Evolutionary conservation across 1,140 invertebrate genomes (phyloP).

Genomic region (Periplaneta americana): DNA sequence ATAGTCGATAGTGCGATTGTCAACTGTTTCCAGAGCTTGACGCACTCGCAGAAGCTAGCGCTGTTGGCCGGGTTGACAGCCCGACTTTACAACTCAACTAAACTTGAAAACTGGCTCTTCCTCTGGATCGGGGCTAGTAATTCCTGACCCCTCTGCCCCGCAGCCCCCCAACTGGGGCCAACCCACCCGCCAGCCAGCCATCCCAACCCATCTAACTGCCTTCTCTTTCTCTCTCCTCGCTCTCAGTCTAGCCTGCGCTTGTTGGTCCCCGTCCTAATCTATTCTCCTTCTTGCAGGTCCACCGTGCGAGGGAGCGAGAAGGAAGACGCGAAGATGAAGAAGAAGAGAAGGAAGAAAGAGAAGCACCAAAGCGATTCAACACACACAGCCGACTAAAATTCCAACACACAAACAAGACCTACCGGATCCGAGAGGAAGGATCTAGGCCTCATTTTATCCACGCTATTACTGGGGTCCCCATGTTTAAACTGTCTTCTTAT

Average conservation of each 20-base stretch:
- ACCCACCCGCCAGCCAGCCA: background rate
- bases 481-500: conserved; percentile 8
- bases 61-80: background rate
- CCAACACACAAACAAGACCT: conserved; percentile 2
- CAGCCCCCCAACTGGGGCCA: background rate
- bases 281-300: background rate
- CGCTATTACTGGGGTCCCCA: background rate
- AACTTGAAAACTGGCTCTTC: conserved; percentile 7
- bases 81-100: conserved; percentile 16
- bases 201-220: background rate
- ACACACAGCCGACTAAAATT: conserved; percentile 5
- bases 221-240: background rate
- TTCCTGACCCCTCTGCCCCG: background rate
- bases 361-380: conserved; percentile 1
- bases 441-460: background rate
- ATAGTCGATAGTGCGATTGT: background rate
- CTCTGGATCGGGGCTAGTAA: background rate
- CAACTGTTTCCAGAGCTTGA: background rate
- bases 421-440: background rate
- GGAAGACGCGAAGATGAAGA: background rate
- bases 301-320: background rate
- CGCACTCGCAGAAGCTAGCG: background rate
- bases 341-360: background rate
- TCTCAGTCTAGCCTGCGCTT: background rate
- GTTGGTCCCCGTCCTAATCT: background rate